phyloP scores from a whole-genome alignment of 2,888 invertebrate species.

The Amphipoea lucens region DNA sequence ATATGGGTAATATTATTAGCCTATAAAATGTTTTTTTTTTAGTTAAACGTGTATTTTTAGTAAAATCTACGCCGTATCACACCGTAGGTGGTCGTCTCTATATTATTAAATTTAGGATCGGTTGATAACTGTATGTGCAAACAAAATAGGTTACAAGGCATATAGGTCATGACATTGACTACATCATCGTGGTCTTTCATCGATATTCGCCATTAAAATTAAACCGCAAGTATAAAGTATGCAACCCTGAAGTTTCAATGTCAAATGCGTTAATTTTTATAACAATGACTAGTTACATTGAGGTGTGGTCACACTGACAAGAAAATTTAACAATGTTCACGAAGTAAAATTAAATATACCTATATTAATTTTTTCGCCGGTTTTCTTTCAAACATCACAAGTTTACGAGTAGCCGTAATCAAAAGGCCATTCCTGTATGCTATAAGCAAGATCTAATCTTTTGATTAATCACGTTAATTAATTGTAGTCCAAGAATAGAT shows the following conservation, averaged over 20 bases:
- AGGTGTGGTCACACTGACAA: constrained; percentile 32
- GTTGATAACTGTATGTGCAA: constrained; percentile 6
- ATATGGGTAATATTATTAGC: constrained; percentile 25
- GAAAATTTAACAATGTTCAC: neutral
- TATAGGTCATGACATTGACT: constrained; percentile 30
- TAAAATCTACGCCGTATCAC: neutral
- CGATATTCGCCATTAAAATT: constrained; percentile 25
- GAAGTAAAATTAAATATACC: neutral
- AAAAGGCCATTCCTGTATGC: neutral
- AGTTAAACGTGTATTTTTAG: constrained; percentile 25
- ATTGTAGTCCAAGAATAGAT: constrained; percentile 5
- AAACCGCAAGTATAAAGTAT: constrained; percentile 16
- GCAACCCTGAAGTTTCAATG: constrained; percentile 54
- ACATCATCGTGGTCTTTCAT: constrained; percentile 6
- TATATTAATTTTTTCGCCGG: neutral
- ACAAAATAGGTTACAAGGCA: constrained; percentile 4
- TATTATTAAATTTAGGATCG: constrained; percentile 16
- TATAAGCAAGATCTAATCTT: neutral
- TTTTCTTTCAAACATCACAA: neutral
- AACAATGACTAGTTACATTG: constrained; percentile 37
- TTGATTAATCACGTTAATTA: constrained; percentile 24
- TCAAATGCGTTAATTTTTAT: constrained; percentile 54
- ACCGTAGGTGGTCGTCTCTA: constrained; percentile 34
- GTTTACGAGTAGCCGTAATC: neutral
- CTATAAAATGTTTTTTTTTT: constrained; percentile 25